Evolutionary conservation across 2,797 vertebrate genomes (phyloP), one percentile per base, ranked within the genome.

Genomic region (Fistularia tabacaria): DNA sequence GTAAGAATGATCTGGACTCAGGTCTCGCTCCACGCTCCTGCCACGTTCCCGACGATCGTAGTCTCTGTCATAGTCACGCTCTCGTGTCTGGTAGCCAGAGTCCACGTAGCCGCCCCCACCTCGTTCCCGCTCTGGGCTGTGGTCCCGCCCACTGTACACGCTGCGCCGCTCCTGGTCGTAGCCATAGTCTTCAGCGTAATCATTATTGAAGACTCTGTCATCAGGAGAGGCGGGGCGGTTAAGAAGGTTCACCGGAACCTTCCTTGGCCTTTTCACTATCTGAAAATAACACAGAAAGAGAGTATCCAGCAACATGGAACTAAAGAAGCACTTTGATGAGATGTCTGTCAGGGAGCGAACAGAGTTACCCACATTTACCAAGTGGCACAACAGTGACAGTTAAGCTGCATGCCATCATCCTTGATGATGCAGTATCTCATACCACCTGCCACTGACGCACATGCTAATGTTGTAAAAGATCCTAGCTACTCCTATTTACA

Each of bases 261-360:
- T 95, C 65, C 93, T 83, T 9, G 93, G 88, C 63, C 97, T 90
- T 80, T 99, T 99, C 45, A 99, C 93, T 1, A 91, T 90, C 96
- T 99, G 80, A 69, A 14, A 41, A 36, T 39, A 6, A 54, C 5
- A 25, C 43, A 45, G 9, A 12, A 7, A 10, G 43, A 9, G 11
- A 9, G 25, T 25, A 3, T 25, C 25, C 5, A 25, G 25, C 25
- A 25, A 25, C 25, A 25, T 25, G 25, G 25, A 25, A 25, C 25
- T 25, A 3, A 25, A 25, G 25, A 25, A 25, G 25, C 25, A 25
- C 25, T 25, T 25, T 25, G 25, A 25, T 25, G 25, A 5, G 25
- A 25, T 25, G 25, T 25, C 25, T 25, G 25, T 5, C 25, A 25
- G 25, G 25, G 25, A 5, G 25, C 25, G 5, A 25, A 25, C 25